These are phyloP conservation scores for Myotis vivesi DNA, from an alignment of 2,797 vertebrate genomes.

Conservation along the genomic window DNA sequence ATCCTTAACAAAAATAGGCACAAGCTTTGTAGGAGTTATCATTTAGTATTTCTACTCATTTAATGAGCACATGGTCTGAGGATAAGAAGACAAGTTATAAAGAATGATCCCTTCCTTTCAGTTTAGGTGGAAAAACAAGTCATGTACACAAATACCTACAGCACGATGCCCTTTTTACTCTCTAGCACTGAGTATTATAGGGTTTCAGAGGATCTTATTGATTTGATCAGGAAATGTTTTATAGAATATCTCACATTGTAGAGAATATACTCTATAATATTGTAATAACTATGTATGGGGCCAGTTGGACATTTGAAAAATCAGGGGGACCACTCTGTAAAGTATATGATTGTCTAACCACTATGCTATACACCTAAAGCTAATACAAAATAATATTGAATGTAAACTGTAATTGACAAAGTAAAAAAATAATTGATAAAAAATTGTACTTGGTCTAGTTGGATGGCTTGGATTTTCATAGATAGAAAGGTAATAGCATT, in stretches of 20 bases:
- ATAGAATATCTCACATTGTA: not conserved
- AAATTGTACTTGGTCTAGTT: slow-evolving; percentile 17
- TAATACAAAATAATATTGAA: not conserved
- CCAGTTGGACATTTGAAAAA: not conserved
- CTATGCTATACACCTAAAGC: not conserved
- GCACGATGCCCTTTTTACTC: not conserved
- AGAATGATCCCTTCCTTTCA: not conserved
- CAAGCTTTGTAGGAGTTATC: not conserved
- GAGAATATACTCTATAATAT: not conserved
- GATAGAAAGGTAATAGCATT: not conserved
- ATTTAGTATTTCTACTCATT: slow-evolving; percentile 40
- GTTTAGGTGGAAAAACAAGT: not conserved
- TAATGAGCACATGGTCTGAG: not conserved
- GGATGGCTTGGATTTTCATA: not conserved
- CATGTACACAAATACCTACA: not conserved
- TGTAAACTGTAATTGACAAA: not conserved
- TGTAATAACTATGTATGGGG: not conserved
- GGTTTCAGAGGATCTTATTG: not conserved
- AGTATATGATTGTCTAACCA: not conserved
- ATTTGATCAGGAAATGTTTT: slow-evolving; percentile 1
- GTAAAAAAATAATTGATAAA: not conserved
- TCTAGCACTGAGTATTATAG: not conserved
- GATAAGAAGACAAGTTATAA: not conserved
- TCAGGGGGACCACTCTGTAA: not conserved
- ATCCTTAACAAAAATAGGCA: slow-evolving; percentile 14